Evolutionary conservation across 2,888 invertebrate species (phyloP).

Genomic region (Drosophila pseudotalamancana): DNA sequence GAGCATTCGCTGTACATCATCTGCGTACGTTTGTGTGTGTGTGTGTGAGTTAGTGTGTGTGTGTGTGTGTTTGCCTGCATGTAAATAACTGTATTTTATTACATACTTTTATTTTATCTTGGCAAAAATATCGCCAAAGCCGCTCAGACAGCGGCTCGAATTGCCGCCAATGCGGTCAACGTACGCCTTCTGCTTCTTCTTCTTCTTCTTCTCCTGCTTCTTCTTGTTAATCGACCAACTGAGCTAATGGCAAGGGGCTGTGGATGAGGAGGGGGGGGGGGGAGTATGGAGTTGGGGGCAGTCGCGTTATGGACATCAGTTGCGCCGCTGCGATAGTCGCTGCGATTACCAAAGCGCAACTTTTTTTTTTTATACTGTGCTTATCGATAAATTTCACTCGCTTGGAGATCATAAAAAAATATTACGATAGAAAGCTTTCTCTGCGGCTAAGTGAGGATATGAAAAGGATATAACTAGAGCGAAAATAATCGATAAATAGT

Average conservation of each 20-base stretch:
- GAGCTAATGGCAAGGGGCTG: neutral
- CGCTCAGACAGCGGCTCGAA: slow-evolving; percentile 69
- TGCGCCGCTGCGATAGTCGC: slow-evolving; percentile 43
- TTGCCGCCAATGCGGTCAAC: slow-evolving; percentile 72
- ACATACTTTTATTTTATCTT: slow-evolving; percentile 75
- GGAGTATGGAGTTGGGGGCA: too few species aligned
- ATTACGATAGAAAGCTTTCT: slow-evolving; percentile 33
- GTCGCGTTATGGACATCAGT: slow-evolving; percentile 1
- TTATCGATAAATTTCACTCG: slow-evolving; percentile 27
- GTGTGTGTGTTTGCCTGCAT: slow-evolving; percentile 52
- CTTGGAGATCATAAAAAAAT: neutral
- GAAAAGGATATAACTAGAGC: slow-evolving; percentile 1
- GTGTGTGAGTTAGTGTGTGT: slow-evolving; percentile 25
- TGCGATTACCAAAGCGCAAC: slow-evolving; percentile 40
- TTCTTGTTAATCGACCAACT: slow-evolving; percentile 26
- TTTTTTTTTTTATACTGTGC: slow-evolving; percentile 21
- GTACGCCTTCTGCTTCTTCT: slow-evolving; percentile 41
- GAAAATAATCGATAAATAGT: neutral
- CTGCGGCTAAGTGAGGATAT: slow-evolving; percentile 8
- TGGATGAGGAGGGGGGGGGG: neutral
- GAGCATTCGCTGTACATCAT: slow-evolving; percentile 61
- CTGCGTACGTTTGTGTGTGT: slow-evolving; percentile 2
- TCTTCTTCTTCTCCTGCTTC: slow-evolving; percentile 13
- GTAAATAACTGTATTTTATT: slow-evolving; percentile 78
- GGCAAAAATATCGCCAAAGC: slow-evolving; percentile 76